A percentile compares a stretch with the other conserved stretches of the same genome.
Conservation (phyloP, 1,140 invertebrate species). For the Plectus sambesii region DNA sequence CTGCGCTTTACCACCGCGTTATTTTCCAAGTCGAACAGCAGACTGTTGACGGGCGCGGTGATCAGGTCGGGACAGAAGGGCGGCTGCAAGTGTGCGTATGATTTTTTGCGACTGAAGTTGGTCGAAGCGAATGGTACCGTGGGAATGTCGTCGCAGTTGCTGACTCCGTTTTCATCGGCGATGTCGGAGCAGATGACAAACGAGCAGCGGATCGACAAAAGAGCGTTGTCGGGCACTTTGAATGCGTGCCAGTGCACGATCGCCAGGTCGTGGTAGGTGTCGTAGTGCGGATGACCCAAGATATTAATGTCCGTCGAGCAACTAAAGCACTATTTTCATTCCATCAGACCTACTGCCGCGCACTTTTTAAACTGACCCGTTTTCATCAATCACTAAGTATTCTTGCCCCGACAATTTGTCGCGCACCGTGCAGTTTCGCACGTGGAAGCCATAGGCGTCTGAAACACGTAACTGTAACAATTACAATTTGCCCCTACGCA, state of each 20-base stretch:
- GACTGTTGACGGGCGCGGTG: conserved; percentile 40
- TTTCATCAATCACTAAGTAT: conserved; percentile 37
- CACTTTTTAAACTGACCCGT: conserved; percentile 23
- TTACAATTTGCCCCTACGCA: background rate
- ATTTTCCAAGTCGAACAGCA: conserved; percentile 31
- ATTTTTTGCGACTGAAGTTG: background rate
- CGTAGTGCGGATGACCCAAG: conserved; percentile 42
- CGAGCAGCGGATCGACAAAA: conserved; percentile 30
- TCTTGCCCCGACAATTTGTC: conserved; percentile 33
- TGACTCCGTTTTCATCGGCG: conserved; percentile 28
- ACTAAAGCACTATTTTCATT: conserved; percentile 17
- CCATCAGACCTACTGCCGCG: background rate
- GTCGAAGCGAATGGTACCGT: conserved; percentile 24
- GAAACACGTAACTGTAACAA: conserved; percentile 4
- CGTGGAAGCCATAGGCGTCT: conserved; percentile 43
- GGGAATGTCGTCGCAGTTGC: conserved; percentile 32
- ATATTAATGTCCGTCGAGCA: conserved; percentile 44
- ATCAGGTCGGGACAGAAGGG: conserved; percentile 42
- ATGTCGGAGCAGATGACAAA: conserved; percentile 40
- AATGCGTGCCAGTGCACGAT: conserved; percentile 42
- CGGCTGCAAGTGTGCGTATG: conserved; percentile 27
- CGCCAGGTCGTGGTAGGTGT: conserved; percentile 43
- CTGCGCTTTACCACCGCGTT: conserved; percentile 16
- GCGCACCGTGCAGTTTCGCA: conserved; percentile 35
- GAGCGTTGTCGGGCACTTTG: conserved; percentile 41